These are phyloP conservation scores for Coreius guichenoti DNA, from an alignment of 2,797 vertebrate genomes.

Conservation along the genomic window DNA sequence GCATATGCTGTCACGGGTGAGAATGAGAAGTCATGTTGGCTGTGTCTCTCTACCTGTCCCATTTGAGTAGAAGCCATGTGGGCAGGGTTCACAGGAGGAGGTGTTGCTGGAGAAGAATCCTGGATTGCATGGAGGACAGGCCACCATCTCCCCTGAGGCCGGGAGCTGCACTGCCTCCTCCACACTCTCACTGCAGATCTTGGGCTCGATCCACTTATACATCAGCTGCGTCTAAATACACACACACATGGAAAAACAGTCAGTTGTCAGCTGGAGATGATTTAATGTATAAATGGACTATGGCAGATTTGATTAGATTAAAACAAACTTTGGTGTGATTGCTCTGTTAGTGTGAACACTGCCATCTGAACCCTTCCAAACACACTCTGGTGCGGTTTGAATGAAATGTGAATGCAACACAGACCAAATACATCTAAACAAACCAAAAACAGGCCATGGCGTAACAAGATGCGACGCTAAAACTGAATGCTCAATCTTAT, in stretches of 20 bases:
- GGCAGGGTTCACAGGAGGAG: slow-evolving; percentile 87
- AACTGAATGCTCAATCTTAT: too few species aligned
- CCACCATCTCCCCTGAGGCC: slow-evolving; percentile 81
- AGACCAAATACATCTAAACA: too few species aligned
- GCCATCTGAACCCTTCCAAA: too few species aligned
- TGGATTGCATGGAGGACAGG: slow-evolving; percentile 93
- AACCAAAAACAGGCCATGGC: too few species aligned
- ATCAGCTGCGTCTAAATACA: slow-evolving; percentile 88
- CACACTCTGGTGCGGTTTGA: too few species aligned
- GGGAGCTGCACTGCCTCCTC: slow-evolving; percentile 82
- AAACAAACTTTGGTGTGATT: too few species aligned
- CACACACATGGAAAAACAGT: neutral
- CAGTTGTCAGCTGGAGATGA: neutral
- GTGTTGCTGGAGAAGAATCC: slow-evolving; percentile 87
- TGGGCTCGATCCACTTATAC: slow-evolving; percentile 97
- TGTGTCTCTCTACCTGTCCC: slow-evolving; percentile 83
- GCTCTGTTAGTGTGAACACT: too few species aligned
- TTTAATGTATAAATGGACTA: neutral
- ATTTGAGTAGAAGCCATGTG: slow-evolving; percentile 84
- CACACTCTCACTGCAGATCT: slow-evolving; percentile 86
- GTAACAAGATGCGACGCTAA: too few species aligned
- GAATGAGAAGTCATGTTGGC: neutral
- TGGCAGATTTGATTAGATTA: neutral
- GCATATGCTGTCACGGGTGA: neutral
- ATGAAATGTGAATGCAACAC: too few species aligned